Conservation (phyloP, 2,888 invertebrate genomes). For the Clitarchus hookeri region DNA sequence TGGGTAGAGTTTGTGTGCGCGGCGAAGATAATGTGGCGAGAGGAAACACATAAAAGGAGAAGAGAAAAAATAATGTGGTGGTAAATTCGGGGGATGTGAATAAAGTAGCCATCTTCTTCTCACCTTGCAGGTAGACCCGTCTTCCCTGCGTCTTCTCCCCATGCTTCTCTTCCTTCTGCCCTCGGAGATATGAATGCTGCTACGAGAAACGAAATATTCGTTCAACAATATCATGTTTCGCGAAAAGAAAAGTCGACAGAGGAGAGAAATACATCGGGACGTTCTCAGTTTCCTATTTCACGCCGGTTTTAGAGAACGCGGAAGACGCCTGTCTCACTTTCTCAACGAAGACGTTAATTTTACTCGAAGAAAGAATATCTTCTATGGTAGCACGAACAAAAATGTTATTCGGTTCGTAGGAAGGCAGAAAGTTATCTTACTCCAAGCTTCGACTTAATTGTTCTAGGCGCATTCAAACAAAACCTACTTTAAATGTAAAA, state of each 20-base stretch:
- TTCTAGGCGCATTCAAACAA: too few species aligned
- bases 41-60: background rate
- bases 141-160: background rate
- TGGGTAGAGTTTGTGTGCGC: background rate
- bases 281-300: background rate
- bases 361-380: background rate
- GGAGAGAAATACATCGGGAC: background rate
- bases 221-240: slow-evolving; percentile 7
- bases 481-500: too few species aligned
- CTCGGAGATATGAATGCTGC: background rate
- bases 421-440: too few species aligned
- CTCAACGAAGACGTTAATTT: background rate
- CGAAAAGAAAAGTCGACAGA: background rate
- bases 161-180: background rate
- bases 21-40: background rate
- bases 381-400: too few species aligned
- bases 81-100: background rate
- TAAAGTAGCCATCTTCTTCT: background rate
- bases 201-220: background rate
- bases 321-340: background rate
- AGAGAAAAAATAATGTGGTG: background rate
- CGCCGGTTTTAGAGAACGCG: background rate
- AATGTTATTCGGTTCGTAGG: too few species aligned
- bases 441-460: too few species aligned
- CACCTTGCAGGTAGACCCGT: background rate